Conservation (phyloP, 1,140 invertebrate genomes). For the Pinna nobilis region DNA sequence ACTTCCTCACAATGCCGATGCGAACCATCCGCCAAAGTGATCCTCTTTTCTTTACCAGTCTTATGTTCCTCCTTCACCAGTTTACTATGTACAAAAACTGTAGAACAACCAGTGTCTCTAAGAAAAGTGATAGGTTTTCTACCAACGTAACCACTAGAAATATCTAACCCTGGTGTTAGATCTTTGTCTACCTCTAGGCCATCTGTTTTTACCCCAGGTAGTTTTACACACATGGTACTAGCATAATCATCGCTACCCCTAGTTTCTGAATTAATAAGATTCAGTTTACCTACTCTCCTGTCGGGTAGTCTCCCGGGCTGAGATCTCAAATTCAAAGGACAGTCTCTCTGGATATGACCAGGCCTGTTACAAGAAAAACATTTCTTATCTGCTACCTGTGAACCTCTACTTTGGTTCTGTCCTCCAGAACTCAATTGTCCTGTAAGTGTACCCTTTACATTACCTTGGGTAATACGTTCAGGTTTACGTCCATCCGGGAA, state of each 20-base stretch:
- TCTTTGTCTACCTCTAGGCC: not conserved
- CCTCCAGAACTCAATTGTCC: too few relatives aligned
- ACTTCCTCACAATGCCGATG: not conserved
- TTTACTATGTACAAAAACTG: conserved; percentile 10
- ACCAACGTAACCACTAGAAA: not conserved
- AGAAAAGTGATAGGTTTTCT: not conserved
- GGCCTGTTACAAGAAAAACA: not conserved
- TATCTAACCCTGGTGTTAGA: conserved; percentile 1
- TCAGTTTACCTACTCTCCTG: too few relatives aligned
- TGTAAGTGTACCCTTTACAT: not conserved
- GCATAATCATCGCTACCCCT: not conserved
- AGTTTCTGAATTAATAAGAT: too few relatives aligned
- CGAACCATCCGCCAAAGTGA: not conserved
- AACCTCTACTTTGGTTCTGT: too few relatives aligned
- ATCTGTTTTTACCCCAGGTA: not conserved
- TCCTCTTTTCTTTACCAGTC: not conserved
- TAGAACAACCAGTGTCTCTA: conserved; percentile 26
- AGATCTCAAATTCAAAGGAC: not conserved
- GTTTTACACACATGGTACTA: not conserved
- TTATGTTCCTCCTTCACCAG: not conserved
- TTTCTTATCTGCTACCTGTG: not conserved
- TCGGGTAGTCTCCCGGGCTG: not conserved
- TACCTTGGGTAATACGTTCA: too few relatives aligned
- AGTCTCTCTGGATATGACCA: conserved; percentile 1
- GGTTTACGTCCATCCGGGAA: not conserved